These are phyloP conservation scores for Orchestes rusci DNA, from an alignment of 2,888 invertebrate genomes.

Conservation along the genomic window DNA sequence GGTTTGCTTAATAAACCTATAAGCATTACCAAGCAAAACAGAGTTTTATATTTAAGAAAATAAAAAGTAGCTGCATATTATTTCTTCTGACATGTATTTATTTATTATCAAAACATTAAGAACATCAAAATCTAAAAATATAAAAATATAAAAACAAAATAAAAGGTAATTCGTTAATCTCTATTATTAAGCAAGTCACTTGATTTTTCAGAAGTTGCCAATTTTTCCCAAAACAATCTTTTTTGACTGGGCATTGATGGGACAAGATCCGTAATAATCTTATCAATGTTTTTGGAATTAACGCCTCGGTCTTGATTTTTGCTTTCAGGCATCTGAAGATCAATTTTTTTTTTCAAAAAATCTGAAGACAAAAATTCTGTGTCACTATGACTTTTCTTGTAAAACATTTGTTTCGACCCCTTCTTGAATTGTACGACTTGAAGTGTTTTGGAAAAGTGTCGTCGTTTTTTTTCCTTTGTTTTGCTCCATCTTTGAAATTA, in stretches of 20 bases:
- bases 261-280: constrained; percentile 6
- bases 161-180: no score
- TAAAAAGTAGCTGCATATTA: no score
- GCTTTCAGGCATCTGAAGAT: constrained; percentile 1
- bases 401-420: constrained; percentile 6
- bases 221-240: constrained; percentile 4
- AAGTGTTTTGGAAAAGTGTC: not conserved
- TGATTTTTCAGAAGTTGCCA: constrained; percentile 1
- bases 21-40: no score
- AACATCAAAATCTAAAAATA: no score
- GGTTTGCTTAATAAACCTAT: no score
- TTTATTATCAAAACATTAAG: no score
- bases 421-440: constrained; percentile 4
- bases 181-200: not conserved
- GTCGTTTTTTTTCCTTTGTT: constrained; percentile 1
- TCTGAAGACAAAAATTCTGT: constrained; percentile 4
- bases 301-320: constrained; percentile 1
- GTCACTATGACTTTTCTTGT: constrained; percentile 1
- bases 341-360: constrained; percentile 5
- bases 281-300: constrained; percentile 1
- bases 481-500: constrained; percentile 2
- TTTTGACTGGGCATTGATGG: constrained; percentile 6
- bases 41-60: no score
- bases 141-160: no score
- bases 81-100: no score